Evolutionary conservation across 2,888 invertebrate genomes (phyloP).

Genomic region (Zootermopsis nevadensis): DNA sequence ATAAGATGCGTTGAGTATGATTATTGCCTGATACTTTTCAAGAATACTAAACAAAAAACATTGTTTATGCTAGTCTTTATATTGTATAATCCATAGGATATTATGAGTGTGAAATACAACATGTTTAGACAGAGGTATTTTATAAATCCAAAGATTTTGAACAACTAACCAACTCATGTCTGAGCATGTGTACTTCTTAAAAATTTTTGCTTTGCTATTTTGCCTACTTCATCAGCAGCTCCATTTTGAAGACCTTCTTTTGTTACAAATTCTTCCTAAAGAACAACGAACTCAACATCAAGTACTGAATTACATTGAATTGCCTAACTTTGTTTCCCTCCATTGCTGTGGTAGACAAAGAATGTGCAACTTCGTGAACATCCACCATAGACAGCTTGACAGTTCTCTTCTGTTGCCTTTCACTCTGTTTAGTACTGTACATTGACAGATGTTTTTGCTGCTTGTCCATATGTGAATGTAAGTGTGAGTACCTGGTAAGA

Average conservation of each 20-base stretch:
- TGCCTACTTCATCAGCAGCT: conserved; percentile 9
- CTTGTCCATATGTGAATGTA: background rate
- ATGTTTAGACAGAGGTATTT: conserved; percentile 47
- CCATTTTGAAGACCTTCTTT: background rate
- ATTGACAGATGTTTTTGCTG: background rate
- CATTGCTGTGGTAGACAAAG: background rate
- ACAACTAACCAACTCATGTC: conserved; percentile 37
- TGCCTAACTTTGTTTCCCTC: conserved; percentile 14
- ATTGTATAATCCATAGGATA: conserved; percentile 46
- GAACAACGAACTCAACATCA: conserved; percentile 27
- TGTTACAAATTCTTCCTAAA: background rate
- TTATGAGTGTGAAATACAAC: conserved; percentile 39
- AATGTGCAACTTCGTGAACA: background rate
- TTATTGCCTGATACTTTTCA: conserved; percentile 27
- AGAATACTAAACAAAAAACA: conserved; percentile 39
- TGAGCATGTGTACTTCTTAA: conserved; percentile 10
- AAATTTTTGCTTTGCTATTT: conserved; percentile 7
- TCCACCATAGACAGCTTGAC: background rate
- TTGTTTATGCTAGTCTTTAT: conserved; percentile 53
- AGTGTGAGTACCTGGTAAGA: background rate
- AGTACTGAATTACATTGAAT: conserved; percentile 18
- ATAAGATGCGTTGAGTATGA: conserved; percentile 11
- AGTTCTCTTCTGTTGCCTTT: conserved; percentile 15
- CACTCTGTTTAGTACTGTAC: background rate
- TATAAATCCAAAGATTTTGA: conserved; percentile 52